These are phyloP conservation scores for Ceratitis capitata DNA, from an alignment of 1,140 invertebrate species.

Conservation along the genomic window DNA sequence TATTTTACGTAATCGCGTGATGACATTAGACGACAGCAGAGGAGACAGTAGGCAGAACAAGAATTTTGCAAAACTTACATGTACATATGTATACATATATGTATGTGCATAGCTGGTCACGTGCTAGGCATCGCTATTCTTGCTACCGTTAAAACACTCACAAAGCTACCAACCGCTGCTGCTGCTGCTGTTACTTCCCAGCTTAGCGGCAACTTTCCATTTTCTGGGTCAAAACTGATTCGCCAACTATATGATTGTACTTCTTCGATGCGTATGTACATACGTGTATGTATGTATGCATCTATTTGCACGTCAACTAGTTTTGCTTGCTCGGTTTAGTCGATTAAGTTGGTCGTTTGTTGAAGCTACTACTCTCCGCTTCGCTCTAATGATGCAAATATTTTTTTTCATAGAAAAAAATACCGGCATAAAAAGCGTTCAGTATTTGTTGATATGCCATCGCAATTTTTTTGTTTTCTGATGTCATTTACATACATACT, in stretches of 20 bases:
- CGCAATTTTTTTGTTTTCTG: neutral
- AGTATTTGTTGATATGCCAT: neutral
- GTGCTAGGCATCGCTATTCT: neutral
- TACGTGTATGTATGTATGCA: neutral
- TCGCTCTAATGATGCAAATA: neutral
- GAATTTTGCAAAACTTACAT: too few relatives aligned
- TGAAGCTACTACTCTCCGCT: neutral
- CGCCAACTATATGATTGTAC: constrained; percentile 7
- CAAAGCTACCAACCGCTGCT: neutral
- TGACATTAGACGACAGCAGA: neutral
- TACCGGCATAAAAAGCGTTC: neutral
- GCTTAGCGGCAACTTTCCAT: constrained; percentile 8
- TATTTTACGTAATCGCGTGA: constrained; percentile 10
- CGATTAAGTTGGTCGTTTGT: neutral
- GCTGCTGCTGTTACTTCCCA: neutral
- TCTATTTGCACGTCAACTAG: neutral
- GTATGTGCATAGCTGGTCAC: neutral
- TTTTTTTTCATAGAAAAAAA: neutral
- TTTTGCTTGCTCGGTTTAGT: neutral
- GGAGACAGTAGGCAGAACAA: neutral
- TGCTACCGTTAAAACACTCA: neutral
- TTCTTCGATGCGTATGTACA: neutral
- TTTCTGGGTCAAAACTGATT: constrained; percentile 17
- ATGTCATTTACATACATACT: too few relatives aligned
- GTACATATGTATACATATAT: too few relatives aligned